Percentiles rank a stretch among this genome's conserved stretches.
These are phyloP conservation scores for Syrmaticus mikado DNA, from an alignment of 2,113 vertebrate species.

Conservation along the genomic window DNA sequence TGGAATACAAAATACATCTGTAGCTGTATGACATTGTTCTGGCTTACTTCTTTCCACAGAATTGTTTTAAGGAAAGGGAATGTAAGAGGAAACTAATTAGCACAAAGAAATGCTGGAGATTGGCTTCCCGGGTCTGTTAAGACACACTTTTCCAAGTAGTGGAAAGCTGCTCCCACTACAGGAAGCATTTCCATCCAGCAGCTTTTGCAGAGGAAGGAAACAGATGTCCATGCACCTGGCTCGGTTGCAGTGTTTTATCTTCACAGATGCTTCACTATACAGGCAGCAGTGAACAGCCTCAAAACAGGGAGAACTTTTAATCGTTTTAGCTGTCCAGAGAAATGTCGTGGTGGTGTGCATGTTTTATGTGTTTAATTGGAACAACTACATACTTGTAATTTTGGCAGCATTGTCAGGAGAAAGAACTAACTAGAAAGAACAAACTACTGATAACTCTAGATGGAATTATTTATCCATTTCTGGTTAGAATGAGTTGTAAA, in stretches of 20 bases:
- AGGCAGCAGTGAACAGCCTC: neutral
- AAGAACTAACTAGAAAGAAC: neutral
- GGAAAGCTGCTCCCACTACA: neutral
- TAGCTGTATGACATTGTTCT: neutral
- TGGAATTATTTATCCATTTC: too few species aligned
- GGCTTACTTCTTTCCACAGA: neutral
- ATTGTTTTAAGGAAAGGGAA: neutral
- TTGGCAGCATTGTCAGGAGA: neutral
- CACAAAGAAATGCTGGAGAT: neutral
- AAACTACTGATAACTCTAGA: too few species aligned
- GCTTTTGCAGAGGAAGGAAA: neutral
- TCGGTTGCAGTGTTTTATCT: neutral
- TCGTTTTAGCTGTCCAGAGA: neutral
- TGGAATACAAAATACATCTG: neutral
- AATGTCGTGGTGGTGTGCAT: neutral
- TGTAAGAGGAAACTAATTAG: neutral
- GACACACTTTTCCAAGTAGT: neutral
- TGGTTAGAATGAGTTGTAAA: too few species aligned
- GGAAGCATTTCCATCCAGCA: neutral
- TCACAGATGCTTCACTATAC: neutral
- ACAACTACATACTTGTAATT: neutral
- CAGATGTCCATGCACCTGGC: accelerated
- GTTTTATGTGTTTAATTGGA: neutral
- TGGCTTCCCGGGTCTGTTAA: neutral
- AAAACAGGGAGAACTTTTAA: neutral